Percentiles rank a stretch among this genome's conserved stretches.
Evolutionary conservation across 2,797 vertebrate genomes (phyloP).

Genomic region (Mallotus villosus): DNA sequence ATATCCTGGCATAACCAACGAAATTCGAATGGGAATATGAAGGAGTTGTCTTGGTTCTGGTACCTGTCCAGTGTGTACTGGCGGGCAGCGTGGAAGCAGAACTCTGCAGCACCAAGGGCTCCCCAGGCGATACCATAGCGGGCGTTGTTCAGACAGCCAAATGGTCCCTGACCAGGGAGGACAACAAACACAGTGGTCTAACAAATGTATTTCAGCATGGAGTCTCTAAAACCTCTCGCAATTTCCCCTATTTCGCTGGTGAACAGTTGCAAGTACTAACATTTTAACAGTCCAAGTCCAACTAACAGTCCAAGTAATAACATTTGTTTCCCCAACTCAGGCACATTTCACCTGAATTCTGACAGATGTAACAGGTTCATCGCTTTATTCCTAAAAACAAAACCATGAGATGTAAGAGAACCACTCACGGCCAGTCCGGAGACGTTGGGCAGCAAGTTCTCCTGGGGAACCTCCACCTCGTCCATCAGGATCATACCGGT

Average conservation of each 20-base stretch:
- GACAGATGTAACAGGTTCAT: too few species aligned
- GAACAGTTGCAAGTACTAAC: too few species aligned
- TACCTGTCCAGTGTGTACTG: slow-evolving; percentile 89
- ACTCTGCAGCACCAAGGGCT: slow-evolving; percentile 86
- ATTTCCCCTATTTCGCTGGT: too few species aligned
- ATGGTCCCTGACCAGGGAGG: slow-evolving; percentile 79
- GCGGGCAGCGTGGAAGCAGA: slow-evolving; percentile 84
- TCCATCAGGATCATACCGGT: slow-evolving; percentile 95
- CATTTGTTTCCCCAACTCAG: too few species aligned
- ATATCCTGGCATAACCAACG: too few species aligned
- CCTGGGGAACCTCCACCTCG: slow-evolving; percentile 87
- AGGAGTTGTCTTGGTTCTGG: background rate
- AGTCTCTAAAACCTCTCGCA: too few species aligned
- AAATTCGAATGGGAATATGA: too few species aligned
- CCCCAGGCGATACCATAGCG: slow-evolving; percentile 94
- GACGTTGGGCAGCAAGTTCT: slow-evolving; percentile 82
- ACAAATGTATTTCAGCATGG: too few species aligned
- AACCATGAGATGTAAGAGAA: background rate
- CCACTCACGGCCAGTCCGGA: slow-evolving; percentile 79
- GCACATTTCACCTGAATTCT: too few species aligned
- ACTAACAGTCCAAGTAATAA: too few species aligned
- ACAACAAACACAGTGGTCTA: background rate
- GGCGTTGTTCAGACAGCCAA: slow-evolving; percentile 90
- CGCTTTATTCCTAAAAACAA: background rate
- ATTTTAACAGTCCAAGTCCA: too few species aligned